phyloP scores from a whole-genome alignment of 2,113 vertebrate species.

The Capricornis sumatraensis region DNA sequence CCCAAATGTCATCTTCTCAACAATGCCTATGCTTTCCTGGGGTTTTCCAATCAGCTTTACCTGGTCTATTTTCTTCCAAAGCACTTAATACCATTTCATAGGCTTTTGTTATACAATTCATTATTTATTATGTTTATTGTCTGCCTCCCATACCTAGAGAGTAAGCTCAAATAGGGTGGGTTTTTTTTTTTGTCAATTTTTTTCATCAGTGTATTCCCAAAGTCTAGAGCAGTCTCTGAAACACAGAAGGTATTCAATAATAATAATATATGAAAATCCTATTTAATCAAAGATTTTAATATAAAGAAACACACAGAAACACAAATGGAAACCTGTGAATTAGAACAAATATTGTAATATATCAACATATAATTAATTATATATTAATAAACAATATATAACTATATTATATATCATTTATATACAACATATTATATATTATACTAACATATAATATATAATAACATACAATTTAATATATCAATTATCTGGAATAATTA shows the following conservation, averaged over 20 bases:
- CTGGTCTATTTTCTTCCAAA: not conserved
- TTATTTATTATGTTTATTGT: not conserved
- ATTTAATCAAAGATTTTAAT: conserved; percentile 5
- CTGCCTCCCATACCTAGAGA: not conserved
- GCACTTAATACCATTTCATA: not conserved
- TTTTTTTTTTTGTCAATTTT: not conserved
- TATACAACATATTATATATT: not conserved
- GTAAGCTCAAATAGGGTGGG: not conserved
- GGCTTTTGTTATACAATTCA: not conserved
- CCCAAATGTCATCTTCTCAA: not conserved
- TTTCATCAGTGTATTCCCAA: not conserved
- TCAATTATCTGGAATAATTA: conserved; percentile 10
- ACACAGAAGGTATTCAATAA: not conserved
- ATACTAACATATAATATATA: not conserved
- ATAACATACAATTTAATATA: not conserved
- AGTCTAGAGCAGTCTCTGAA: not conserved
- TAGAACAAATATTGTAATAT: not conserved
- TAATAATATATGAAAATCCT: not conserved
- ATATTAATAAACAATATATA: conserved; percentile 46
- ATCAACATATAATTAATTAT: conserved; percentile 23
- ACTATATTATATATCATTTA: conserved; percentile 8
- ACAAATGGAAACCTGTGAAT: conserved; percentile 30
- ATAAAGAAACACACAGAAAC: conserved; percentile 19
- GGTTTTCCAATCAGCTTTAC: not conserved
- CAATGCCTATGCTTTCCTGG: not conserved